Evolutionary conservation across 2,797 vertebrate species (phyloP), one percentile per base, ranked within the genome.

Genomic region (Philypnodon macrostomus): DNA sequence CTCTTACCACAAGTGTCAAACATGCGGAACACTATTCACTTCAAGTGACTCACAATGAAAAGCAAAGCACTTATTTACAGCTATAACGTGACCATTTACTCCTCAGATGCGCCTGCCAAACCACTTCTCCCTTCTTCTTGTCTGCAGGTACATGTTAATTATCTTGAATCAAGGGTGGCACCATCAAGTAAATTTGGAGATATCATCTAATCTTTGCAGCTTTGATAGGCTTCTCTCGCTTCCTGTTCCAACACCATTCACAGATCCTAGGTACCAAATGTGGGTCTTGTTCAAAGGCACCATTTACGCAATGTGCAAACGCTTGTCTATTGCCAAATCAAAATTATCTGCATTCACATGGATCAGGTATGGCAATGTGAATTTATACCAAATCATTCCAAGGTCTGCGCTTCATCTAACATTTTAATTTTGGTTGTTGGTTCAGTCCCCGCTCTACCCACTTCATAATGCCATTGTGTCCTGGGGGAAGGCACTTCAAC

Each of bases 201-300:
- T 79, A 74, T 42, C 23, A 80, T 83, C 64, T 79, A 83, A 86
- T 81, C 82, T 81, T 59, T 45, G 2, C 38, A 31, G 45, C 76
- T 84, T 80, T 79, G 63, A 77, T 67, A 47, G 3, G 44, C 27
- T 58, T 75, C 58, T 60, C 46, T 63, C 30, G 35, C 62, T 72
- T 80, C 78, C 77, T 63, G 23, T 45, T 10, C 57, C 49, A 55
- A 63, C 35, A 11, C 11, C 13, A 7, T 37, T 60, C 58, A 12
- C 42, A 58, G n/a, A 46, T 64, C 50, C 53, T 59, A 55, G 61
- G 54, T 48, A 54, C 27, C 44, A 38, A 52, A 44, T 24, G 27
- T 19, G 46, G 39, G 3, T 23, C 21, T 23, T 23, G 3, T 23
- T 3, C 6, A 6, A 6, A 23, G 21, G 3, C 21, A 3, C 3